Base-by-base conservation (phyloP, 2,113 vertebrate genomes). In the Hystrix brachyura region DNA sequence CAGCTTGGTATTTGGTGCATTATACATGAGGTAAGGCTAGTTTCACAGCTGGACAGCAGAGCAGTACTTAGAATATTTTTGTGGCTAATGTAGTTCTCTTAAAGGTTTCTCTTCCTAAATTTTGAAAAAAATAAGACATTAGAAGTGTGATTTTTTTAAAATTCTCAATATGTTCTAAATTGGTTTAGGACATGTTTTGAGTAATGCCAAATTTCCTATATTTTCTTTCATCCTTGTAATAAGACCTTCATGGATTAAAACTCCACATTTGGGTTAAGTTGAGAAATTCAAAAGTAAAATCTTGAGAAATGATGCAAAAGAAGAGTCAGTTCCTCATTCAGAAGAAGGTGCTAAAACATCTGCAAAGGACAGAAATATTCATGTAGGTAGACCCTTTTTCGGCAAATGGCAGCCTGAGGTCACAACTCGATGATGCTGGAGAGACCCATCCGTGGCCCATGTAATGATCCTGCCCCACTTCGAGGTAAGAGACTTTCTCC, bases 1-100 rank as follows among this genome's bases (percentile, higher is more conserved):
- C 57, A 81, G 95, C 90, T 93, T 96, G 91, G n/a, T 95, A 80
- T 82, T 96, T 94, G 88, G 96, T 98, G 90, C 92, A 96, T 97
- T 97, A 97, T 97, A 94, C 86, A 96, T 97, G 97, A 97, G 90
- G 83, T 87, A 95, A 72, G 85, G 90, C 83, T 82, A 32, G 46
- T 89, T 97, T 97, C 95, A 87, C 96, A 98, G 97, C 94, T 96
- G 90, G 96, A 96, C 82, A 90, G 72, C 57, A 91, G 67, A 76
- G 21, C 14, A 64, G 59, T 71, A 79, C 67, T 97, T 94, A 74
- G 94, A 97, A 95, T 91, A 91, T 92, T 94, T 96, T 76, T 95
- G 57, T 95, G 87, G 69, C 55, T 79, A 96, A 97, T 93, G 19
- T 60, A 90, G 81, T 80, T 59, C 23, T 95, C 60, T 95, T 83